Evolutionary conservation across 2,888 invertebrate genomes (phyloP), one percentile per base, ranked within the genome.

Genomic region (Pterostichus madidus): DNA sequence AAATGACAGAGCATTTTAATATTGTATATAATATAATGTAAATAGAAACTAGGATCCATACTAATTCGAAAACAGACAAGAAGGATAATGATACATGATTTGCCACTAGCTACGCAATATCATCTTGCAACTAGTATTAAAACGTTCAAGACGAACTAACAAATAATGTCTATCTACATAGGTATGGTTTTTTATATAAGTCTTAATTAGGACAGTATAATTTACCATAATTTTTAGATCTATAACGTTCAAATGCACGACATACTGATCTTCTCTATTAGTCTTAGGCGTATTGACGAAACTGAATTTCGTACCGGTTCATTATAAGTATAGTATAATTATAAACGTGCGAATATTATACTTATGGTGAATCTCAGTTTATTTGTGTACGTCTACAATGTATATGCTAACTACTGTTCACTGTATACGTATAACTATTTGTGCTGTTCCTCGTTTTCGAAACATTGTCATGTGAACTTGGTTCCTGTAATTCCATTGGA

Each of bases 381-480:
- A 17, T 13, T 17, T 39, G 39, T 44, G 44, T 44, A 71, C 68
- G 44, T 71, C 39, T 61, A 71, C 44, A 44, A 46, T 64, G 64
- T 64, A 71, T 44, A 68, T 68, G 17, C 17, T 44, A 68, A 44
- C 44, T 44, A 71, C 44, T 44, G 52, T 75, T 75, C 52, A 75
- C 52, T 24, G 3, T 44, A 75, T 32, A 49, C 31, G 31, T 52
- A 32, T 75, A 52, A 31, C 6, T 75, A 61, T 44, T 61, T 79
- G 46, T 61, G 59, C 31, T 49, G 61, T 76, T 46, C 13, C 31
- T 39, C n/a, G 44, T 79, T 61, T 64, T 64, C 49, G 79, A 79
- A 79, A 79, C 64, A 79, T 79, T 79, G 79, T 64, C 79, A 79
- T 79, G 64, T 79, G 79, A 79, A 64, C 46, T 79, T 79, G 79